Conservation (phyloP, 2,797 vertebrate species). For the Acanthurus leucopareius region DNA sequence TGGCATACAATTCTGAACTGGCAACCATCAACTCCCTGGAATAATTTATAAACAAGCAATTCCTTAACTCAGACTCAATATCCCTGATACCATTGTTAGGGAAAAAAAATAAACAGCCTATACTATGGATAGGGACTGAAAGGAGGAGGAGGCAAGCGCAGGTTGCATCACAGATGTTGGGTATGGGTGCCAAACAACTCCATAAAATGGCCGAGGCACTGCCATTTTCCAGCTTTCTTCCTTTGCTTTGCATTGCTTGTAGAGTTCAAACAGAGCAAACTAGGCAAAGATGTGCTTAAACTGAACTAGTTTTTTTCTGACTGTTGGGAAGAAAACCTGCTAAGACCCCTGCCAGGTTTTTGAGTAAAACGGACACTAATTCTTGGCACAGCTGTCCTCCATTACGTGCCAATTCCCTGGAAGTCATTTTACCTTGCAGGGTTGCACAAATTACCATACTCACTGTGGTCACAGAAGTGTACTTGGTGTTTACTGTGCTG, state of each 20-base stretch:
- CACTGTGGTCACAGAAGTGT: neutral
- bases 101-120: constrained; percentile 3
- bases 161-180: constrained; percentile 48
- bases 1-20: constrained; percentile 2
- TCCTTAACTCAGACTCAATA: constrained; percentile 4
- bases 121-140: constrained; percentile 11
- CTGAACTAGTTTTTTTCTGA: constrained; percentile 47
- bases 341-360: constrained; percentile 31
- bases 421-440: constrained; percentile 48
- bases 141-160: constrained; percentile 32
- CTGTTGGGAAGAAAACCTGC: constrained; percentile 32
- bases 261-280: constrained; percentile 34
- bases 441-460: constrained; percentile 46
- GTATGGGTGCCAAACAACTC: constrained; percentile 58
- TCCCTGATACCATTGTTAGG: neutral
- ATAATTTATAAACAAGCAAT: neutral
- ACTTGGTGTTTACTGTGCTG: constrained; percentile 21
- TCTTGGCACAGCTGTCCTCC: constrained; percentile 50
- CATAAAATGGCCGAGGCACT: constrained; percentile 87
- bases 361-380: constrained; percentile 57
- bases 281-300: constrained; percentile 54
- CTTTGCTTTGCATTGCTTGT: constrained; percentile 52
- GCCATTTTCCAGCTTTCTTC: constrained; percentile 81
- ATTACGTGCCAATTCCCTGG: constrained; percentile 42
- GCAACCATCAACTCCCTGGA: neutral